These are phyloP conservation scores for Tricholauxania praeusta DNA, from an alignment of 2,888 invertebrate species.

Conservation along the genomic window DNA sequence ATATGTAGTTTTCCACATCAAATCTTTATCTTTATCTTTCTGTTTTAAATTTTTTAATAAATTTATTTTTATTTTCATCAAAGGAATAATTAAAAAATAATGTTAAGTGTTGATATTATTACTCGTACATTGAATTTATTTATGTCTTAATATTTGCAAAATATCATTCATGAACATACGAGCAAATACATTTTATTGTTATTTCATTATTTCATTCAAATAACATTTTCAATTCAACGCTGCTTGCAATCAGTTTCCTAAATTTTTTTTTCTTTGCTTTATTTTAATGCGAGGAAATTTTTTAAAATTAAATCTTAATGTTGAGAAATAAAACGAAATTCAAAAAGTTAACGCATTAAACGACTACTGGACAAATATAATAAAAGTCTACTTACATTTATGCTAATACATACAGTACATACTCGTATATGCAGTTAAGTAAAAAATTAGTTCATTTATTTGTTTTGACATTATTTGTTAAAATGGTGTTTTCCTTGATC, in stretches of 20 bases:
- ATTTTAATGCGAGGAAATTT: too few species aligned
- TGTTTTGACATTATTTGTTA: background rate
- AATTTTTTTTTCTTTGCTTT: background rate
- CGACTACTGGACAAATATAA: conserved; percentile 2
- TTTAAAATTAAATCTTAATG: too few species aligned
- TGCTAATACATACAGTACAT: background rate
- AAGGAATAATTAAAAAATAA: too few species aligned
- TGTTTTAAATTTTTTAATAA: too few species aligned
- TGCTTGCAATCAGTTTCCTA: conserved; percentile 1
- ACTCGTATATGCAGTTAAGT: background rate
- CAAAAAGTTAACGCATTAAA: background rate
- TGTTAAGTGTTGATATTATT: too few species aligned
- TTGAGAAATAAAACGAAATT: background rate
- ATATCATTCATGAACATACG: background rate
- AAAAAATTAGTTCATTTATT: conserved; percentile 1
- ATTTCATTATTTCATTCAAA: background rate
- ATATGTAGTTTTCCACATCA: too few species aligned
- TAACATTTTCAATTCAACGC: conserved; percentile 11
- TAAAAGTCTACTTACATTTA: conserved; percentile 2
- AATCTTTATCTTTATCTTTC: too few species aligned
- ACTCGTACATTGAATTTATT: too few species aligned
- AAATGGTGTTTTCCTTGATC: background rate
- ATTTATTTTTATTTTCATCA: too few species aligned
- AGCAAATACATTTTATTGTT: background rate
- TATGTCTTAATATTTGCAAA: background rate